Evolutionary conservation across 2,113 vertebrate genomes (phyloP).

Genomic region (Chloroceryle aenea): DNA sequence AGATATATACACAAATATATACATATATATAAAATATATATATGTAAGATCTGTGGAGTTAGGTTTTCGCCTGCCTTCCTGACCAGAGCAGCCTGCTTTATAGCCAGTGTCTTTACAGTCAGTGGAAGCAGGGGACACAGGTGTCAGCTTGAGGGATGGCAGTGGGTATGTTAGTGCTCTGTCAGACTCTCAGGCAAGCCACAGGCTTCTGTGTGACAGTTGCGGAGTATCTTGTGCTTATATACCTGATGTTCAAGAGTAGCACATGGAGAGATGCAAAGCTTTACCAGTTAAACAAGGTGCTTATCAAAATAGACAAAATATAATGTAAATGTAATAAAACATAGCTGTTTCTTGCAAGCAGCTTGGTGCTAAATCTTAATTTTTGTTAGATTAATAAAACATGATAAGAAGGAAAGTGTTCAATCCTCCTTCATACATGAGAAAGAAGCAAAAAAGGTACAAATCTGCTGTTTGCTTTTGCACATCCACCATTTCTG

Average conservation of each 20-base stretch:
- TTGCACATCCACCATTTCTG: background rate
- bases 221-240: background rate
- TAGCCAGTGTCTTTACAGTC: background rate
- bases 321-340: background rate
- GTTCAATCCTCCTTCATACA: background rate
- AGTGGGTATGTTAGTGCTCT: background rate
- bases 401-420: background rate
- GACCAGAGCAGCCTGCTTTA: rapidly evolving
- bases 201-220: background rate
- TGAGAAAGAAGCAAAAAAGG: background rate
- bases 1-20: too few species aligned
- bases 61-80: background rate
- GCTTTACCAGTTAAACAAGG: background rate
- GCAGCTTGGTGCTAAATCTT: background rate
- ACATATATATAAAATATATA: background rate
- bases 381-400: background rate
- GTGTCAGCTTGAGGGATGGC: background rate
- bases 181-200: background rate
- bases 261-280: background rate
- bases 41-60: background rate
- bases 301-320: background rate
- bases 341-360: background rate
- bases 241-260: background rate
- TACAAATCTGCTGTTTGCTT: background rate
- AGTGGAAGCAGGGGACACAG: background rate